Evolutionary conservation across 2,797 vertebrate species (phyloP).

Genomic region (Carapus acus): DNA sequence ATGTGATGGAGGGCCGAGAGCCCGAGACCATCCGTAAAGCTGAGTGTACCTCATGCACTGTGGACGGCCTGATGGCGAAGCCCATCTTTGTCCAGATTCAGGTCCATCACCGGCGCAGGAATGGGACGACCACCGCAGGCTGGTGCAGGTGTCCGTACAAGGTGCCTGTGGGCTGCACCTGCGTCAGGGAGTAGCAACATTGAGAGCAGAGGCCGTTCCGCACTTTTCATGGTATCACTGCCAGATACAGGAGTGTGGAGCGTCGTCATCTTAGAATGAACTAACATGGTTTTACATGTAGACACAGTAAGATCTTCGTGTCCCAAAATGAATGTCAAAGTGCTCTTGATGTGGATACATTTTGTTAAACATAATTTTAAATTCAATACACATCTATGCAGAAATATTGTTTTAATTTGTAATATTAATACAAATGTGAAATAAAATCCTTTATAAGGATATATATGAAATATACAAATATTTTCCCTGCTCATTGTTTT

Average conservation of each 20-base stretch:
- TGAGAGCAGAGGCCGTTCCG: too few relatives aligned
- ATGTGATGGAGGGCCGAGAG: conserved; percentile 49
- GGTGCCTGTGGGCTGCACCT: conserved; percentile 45
- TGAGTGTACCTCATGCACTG: conserved; percentile 58
- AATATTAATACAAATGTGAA: conserved; percentile 26
- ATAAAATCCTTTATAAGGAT: conserved; percentile 3
- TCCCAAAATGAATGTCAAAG: too few relatives aligned
- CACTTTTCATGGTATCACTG: too few relatives aligned
- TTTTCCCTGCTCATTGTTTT: too few relatives aligned
- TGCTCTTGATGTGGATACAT: too few relatives aligned
- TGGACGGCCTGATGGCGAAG: fast-evolving
- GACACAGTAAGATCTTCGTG: too few relatives aligned
- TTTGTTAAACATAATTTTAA: too few relatives aligned
- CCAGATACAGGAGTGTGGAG: too few relatives aligned
- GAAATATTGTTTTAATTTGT: too few relatives aligned
- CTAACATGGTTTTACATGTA: too few relatives aligned
- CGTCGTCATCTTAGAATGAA: too few relatives aligned
- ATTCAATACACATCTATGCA: too few relatives aligned
- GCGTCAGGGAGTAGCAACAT: background rate
- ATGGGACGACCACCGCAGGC: fast-evolving
- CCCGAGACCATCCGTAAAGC: conserved; percentile 67
- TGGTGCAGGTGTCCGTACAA: conserved; percentile 24
- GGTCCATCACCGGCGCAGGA: fast-evolving
- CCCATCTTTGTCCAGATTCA: background rate
- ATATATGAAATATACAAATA: conserved; percentile 1